Evolutionary conservation across 2,888 invertebrate genomes (phyloP), one percentile per base, ranked within the genome.

Genomic region (Eurytoma adleriae): DNA sequence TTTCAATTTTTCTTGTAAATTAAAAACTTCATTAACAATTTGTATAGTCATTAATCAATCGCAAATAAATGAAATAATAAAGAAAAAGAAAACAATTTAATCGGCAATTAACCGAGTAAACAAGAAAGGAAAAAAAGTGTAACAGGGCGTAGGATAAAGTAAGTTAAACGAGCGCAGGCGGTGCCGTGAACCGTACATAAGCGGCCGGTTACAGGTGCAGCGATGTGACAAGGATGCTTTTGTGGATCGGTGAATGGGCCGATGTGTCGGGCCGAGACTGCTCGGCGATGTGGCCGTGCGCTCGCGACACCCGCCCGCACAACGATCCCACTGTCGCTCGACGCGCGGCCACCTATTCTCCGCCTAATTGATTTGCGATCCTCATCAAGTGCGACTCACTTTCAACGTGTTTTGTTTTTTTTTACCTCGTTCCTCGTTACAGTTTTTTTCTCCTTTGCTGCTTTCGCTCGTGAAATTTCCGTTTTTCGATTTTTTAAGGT

Each of bases 181-280:
- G 30, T 30, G 30, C 30, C 30, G 30, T 30, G 30, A 30, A n/a
- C n/a, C n/a, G n/a, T n/a, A n/a, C n/a, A n/a, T n/a, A n/a, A n/a
- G 30, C 3, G 30, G 30, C 30, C 30, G 30, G 30, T 30, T 30
- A 30, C 30, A 69, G 2, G 40, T 24, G 18, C 27, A 56, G n/a
- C 24, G 27, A 30, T 10, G 12, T 30, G 20, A 61, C 68, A 56
- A 76, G 74, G 30, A 20, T 40, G 50, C 20, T 18, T 5, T 62
- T 64, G 67, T 61, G n/a, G 14, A 30, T 27, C 54, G 52, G 18
- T 73, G 64, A 73, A 73, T 66, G 69, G 48, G 24, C 24, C 30
- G 50, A 48, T 57, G 56, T 64, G 64, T 40, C 30, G 13, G 30
- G 30, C 4, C 30, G 30, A 30, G 30, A 30, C 16, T 40, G 70